These are phyloP conservation scores for Gambusia yucatana DNA, from an alignment of 2,797 vertebrate genomes.

Conservation along the genomic window DNA sequence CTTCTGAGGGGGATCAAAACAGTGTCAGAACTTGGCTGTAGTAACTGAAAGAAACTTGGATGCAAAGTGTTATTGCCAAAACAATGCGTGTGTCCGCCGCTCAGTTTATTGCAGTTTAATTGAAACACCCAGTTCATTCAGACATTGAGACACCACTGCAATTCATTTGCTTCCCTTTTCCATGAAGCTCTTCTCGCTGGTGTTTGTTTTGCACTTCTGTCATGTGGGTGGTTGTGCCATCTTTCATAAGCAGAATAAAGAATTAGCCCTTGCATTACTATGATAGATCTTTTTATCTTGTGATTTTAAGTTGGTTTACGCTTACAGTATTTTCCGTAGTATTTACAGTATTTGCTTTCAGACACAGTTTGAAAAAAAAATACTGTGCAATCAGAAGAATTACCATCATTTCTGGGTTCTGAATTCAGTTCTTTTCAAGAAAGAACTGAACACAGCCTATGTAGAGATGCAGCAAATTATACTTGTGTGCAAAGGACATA, in stretches of 20 bases:
- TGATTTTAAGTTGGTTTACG: too few relatives aligned
- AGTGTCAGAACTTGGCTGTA: slow-evolving; percentile 20
- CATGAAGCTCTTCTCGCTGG: slow-evolving; percentile 3
- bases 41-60: slow-evolving; percentile 26
- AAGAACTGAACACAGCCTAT: too few relatives aligned
- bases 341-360: too few relatives aligned
- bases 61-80: slow-evolving; percentile 26
- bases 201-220: slow-evolving; percentile 6
- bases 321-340: too few relatives aligned
- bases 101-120: slow-evolving; percentile 26
- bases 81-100: slow-evolving; percentile 23
- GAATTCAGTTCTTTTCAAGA: too few relatives aligned
- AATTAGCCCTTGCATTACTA: neutral
- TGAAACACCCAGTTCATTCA: slow-evolving; percentile 25
- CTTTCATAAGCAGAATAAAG: neutral
- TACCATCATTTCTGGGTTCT: too few relatives aligned
- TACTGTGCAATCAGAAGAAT: too few relatives aligned
- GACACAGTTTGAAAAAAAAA: too few relatives aligned
- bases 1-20: slow-evolving; percentile 37
- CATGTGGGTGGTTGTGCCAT: neutral
- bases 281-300: too few relatives aligned
- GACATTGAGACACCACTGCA: slow-evolving; percentile 5
- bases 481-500: neutral
- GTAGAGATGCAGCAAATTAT: too few relatives aligned
- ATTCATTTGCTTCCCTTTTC: neutral